phyloP scores from a whole-genome alignment of 2,113 vertebrate species.

The Misgurnus mizolepis region DNA sequence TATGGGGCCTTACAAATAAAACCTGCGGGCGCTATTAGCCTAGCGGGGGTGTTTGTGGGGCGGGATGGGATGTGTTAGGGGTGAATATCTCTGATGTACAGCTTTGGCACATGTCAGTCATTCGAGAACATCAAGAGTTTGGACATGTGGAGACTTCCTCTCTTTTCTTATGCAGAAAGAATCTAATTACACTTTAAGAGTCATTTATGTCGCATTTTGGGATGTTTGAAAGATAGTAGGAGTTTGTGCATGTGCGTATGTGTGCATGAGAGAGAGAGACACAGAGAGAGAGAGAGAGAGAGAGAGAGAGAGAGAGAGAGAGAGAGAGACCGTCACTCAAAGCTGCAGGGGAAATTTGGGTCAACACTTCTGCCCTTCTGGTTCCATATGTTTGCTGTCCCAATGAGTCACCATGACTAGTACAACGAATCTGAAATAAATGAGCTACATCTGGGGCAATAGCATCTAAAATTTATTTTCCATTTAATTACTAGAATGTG shows the following conservation, averaged over 20 bases:
- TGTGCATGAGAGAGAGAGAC: background rate
- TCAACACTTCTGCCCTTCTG: slow-evolving; percentile 46
- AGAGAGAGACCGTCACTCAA: slow-evolving; percentile 20
- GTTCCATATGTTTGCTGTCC: slow-evolving; percentile 41
- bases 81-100: slow-evolving; percentile 66
- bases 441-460: background rate
- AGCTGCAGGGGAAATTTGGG: slow-evolving; percentile 41
- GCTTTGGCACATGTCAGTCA: slow-evolving; percentile 67
- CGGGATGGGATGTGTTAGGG: slow-evolving; percentile 63
- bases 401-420: slow-evolving; percentile 26
- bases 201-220: background rate
- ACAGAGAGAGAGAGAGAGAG: background rate
- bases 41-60: slow-evolving; percentile 71
- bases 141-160: slow-evolving; percentile 13
- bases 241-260: background rate
- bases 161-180: slow-evolving; percentile 11
- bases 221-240: slow-evolving; percentile 21
- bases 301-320: background rate
- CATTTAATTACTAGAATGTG: background rate
- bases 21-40: slow-evolving; percentile 79
- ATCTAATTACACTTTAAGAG: background rate
- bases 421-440: slow-evolving; percentile 14
- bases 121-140: slow-evolving; percentile 54
- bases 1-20: slow-evolving; percentile 82
- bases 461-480: background rate